Base-by-base conservation (phyloP, 2,888 invertebrate genomes). In the Drosophila rubida region DNA sequence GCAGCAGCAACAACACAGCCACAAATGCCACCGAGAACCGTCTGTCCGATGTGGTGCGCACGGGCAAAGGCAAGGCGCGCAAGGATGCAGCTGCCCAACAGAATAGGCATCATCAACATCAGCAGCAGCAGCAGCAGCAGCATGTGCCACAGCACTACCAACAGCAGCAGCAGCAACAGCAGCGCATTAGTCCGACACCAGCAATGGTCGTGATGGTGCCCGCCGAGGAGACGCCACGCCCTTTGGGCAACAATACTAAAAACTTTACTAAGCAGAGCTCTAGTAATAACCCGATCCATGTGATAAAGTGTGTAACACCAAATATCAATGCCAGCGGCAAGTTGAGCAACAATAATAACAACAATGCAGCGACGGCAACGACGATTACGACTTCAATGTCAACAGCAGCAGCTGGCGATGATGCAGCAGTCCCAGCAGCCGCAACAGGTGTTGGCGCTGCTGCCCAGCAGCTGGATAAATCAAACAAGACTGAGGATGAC, bases 31-130 rank as follows among this genome's bases (percentile, higher is more conserved):
- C 91, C 44, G 93, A 94, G 89, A 94, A 93, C 90, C 94, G 96
- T 90, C 93, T 96, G 86, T 94, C 96, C 9, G 96, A 96, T 91
- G 96, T 96, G 42, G 96, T 96, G 48, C 96, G 96, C 32, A 76
- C 75, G 2, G 84, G 77, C 30, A 80, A 85, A 45, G 90, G 89
- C 63, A 91, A 91, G 65, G 81, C 87, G n/a, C 90, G 91, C 37
- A 91, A 91, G 69, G 91, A 91, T 60, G 87, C 82, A 8, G 79
- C 68, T 23, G 73, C 37, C 19, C 50, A 35, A 16, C 86, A 88
- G 69, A 88, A 72, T 27, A 75, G 80, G 50, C 78, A 89, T 27
- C 77, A 82, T 14, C 79, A 76, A 30, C 77, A 75, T 72, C 78
- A 86, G 78, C 78, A 86, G 78, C 87, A 79, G 25, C 25, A 25